Evolutionary conservation across 2,113 vertebrate genomes (phyloP).

Genomic region (Melanerpes formicivorus): DNA sequence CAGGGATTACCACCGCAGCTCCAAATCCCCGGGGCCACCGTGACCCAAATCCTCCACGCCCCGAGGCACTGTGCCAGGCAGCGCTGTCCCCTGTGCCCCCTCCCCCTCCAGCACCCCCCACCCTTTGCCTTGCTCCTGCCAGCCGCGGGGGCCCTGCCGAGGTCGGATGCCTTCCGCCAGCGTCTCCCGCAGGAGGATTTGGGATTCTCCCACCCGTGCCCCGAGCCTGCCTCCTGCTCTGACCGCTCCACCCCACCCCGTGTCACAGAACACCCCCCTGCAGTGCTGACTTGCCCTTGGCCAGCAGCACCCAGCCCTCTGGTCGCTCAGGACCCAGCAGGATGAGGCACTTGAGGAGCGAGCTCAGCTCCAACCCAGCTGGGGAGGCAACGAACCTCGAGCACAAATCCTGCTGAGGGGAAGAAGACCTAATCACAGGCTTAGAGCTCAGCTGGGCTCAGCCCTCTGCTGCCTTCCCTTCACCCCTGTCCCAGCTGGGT

Average conservation of each 20-base stretch:
- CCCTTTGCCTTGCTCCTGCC: rapidly evolving
- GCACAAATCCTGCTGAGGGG: slow-evolving; percentile 49
- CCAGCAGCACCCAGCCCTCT: background rate
- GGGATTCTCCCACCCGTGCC: background rate
- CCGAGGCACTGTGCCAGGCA: background rate
- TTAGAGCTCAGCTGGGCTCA: background rate
- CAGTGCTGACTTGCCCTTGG: background rate
- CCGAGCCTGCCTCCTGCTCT: background rate
- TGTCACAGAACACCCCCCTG: rapidly evolving
- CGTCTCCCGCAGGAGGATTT: rapidly evolving
- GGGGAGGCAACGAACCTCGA: slow-evolving; percentile 12
- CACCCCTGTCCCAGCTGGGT: background rate
- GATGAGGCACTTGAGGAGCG: background rate
- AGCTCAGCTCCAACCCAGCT: background rate
- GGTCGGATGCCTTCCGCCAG: background rate
- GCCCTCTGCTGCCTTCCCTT: background rate
- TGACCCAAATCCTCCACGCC: slow-evolving; percentile 16
- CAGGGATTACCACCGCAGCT: background rate
- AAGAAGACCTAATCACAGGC: slow-evolving; percentile 35
- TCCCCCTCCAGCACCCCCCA: rapidly evolving
- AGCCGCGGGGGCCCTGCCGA: rapidly evolving
- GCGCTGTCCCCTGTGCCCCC: background rate
- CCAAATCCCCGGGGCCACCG: background rate
- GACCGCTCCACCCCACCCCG: background rate
- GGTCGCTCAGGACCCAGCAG: slow-evolving; percentile 24